Percentiles rank a stretch among this genome's conserved stretches.
Conservation (phyloP, 2,113 vertebrate species). For the Callopanchax toddi region DNA sequence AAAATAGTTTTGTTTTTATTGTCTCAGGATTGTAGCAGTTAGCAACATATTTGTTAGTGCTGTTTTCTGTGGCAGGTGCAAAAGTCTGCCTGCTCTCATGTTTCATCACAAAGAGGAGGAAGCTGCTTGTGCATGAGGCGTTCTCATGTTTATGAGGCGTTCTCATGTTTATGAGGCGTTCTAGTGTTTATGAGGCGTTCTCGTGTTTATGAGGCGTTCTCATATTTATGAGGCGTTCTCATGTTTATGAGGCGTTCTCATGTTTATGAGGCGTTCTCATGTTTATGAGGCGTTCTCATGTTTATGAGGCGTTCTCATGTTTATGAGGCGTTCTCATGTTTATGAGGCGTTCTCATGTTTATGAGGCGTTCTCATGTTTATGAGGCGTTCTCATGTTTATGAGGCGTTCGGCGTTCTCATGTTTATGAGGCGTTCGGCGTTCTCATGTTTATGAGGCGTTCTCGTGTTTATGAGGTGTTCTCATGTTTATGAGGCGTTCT, state of each 20-base stretch:
- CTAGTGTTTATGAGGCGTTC: too few species aligned
- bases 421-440: slow-evolving; percentile 63
- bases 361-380: slow-evolving; percentile 51
- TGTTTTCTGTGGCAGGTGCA: slow-evolving; percentile 40
- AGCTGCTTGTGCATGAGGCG: slow-evolving; percentile 69
- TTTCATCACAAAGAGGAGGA: slow-evolving; percentile 56
- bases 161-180: slow-evolving; percentile 50
- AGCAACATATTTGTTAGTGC: slow-evolving; percentile 14
- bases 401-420: slow-evolving; percentile 63
- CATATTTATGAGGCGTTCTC: slow-evolving; percentile 60
- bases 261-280: slow-evolving; percentile 70
- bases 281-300: slow-evolving; percentile 58
- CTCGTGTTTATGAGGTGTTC: slow-evolving; percentile 51
- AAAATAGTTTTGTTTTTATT: slow-evolving; percentile 7
- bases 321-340: slow-evolving; percentile 70
- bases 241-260: slow-evolving; percentile 50
- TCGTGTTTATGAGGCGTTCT: too few species aligned
- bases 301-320: slow-evolving; percentile 50
- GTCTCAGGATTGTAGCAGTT: slow-evolving; percentile 8
- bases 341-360: slow-evolving; percentile 54
- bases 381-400: slow-evolving; percentile 71
- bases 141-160: slow-evolving; percentile 68
- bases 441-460: slow-evolving; percentile 67
- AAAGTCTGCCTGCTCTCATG: slow-evolving; percentile 51
- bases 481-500: slow-evolving; percentile 69